Evolutionary conservation across 1,140 invertebrate genomes (phyloP), one percentile per base, ranked within the genome.

Genomic region (Listronotus oregonensis): DNA sequence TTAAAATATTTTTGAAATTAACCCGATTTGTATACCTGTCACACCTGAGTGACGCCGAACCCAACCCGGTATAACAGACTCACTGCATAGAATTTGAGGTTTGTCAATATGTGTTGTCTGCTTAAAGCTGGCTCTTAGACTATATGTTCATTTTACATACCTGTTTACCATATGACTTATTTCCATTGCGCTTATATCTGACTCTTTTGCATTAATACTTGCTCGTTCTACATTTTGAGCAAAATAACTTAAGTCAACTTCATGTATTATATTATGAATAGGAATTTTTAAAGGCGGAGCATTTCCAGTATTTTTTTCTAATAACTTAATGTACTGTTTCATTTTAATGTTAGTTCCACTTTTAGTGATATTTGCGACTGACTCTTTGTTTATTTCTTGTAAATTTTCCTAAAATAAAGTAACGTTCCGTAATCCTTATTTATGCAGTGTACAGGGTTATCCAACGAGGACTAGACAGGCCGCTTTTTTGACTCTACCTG

Each of bases 191-290:
- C 44, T 56, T 4, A 40, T 5, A 52, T 52, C 50, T 43, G 11
- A 18, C 18, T 21, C 12, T 21, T 27, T 49, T 49, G 14, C 50
- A 14, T 3, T 12, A 27, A 44, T 6, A 37, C 27, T 6, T 14
- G n/a, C 14, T 31, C 31, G 10, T 10, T 57, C 47, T 21, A 69
- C 49, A 60, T 65, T 65, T 8, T 70, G 63, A 0, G 71, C 44
- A 34, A 70, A 69, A 57, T 69, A 71, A 4, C 34, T 44, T 21
- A 76, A 57, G 60, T 75, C 59, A 7, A 73, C 60, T 9, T 71
- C 58, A 37, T 74, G 68, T 0, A 71, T 58, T 9, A 63, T 51
- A 8, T 66, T 61, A 64, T 76, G 68, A 15, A 74, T 63, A 3
- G 72, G 68, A 17, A 77, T 69, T 12, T 71, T 64, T 10, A 69